A percentile compares a stretch with the other conserved stretches of the same genome.
Evolutionary conservation across 2,113 vertebrate genomes (phyloP).

Genomic region (Garra rufa): DNA sequence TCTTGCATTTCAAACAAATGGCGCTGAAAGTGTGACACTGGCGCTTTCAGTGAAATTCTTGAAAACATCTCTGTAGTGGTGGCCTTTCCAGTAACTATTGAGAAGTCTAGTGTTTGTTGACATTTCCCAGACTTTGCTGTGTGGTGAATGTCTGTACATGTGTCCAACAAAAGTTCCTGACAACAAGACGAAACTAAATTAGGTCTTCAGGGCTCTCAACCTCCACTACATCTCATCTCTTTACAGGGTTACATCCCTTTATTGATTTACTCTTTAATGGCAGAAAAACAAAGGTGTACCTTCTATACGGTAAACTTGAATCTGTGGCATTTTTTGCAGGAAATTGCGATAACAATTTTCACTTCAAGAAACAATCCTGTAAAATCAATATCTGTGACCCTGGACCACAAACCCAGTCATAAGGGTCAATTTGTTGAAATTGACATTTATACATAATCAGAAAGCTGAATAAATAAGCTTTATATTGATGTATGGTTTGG

Average conservation of each 20-base stretch:
- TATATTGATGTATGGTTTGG: too few species aligned
- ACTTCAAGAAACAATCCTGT: neutral
- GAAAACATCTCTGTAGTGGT: slow-evolving; percentile 58
- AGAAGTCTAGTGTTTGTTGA: slow-evolving; percentile 67
- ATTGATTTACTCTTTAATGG: neutral
- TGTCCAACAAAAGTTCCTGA: slow-evolving; percentile 46
- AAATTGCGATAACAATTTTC: neutral
- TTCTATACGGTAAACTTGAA: neutral
- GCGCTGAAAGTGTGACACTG: slow-evolving; percentile 49
- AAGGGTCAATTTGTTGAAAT: too few species aligned
- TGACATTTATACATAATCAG: too few species aligned
- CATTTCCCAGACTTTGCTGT: slow-evolving; percentile 74
- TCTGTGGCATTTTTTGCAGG: neutral
- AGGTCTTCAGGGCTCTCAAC: slow-evolving; percentile 27
- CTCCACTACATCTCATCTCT: neutral
- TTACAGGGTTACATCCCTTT: neutral
- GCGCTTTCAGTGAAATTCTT: slow-evolving; percentile 58
- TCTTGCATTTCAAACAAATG: slow-evolving; percentile 46
- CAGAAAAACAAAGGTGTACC: neutral
- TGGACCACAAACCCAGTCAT: too few species aligned
- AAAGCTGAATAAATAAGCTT: too few species aligned
- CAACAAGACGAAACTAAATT: slow-evolving; percentile 35
- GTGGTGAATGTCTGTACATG: slow-evolving; percentile 56
- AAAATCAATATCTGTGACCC: neutral
- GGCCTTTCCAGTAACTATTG: slow-evolving; percentile 59